phyloP scores from a whole-genome alignment of 1,140 invertebrate genomes.

The Melipona quadrifasciata region DNA sequence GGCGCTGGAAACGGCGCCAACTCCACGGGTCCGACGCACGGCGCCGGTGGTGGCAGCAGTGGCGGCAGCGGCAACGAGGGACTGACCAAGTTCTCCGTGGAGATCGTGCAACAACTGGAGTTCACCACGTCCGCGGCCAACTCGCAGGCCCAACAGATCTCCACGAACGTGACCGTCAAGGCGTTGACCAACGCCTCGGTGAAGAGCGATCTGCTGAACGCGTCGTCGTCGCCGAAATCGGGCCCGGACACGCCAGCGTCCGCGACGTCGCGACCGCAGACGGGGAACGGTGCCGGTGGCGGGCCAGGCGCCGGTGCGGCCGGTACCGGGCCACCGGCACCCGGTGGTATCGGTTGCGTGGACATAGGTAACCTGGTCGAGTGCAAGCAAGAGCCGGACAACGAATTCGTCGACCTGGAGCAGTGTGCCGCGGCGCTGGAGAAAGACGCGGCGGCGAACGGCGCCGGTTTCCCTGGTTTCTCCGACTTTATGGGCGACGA shows the following conservation, averaged over 20 bases:
- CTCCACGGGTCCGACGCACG: constrained; percentile 72
- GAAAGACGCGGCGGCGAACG: constrained; percentile 88
- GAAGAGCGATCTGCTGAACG: constrained; percentile 85
- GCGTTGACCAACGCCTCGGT: constrained; percentile 91
- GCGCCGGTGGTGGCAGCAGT: constrained; percentile 62
- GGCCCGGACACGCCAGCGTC: constrained; percentile 72
- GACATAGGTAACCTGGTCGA: constrained; percentile 86
- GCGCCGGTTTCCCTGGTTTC: constrained; percentile 88
- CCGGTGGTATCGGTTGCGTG: constrained; percentile 70
- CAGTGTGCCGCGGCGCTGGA: constrained; percentile 90
- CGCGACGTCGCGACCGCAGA: constrained; percentile 59
- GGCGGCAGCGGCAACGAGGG: constrained; percentile 81
- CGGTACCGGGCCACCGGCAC: constrained; percentile 58
- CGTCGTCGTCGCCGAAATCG: constrained; percentile 82
- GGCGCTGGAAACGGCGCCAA: constrained; percentile 72
- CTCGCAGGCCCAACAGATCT: constrained; percentile 93
- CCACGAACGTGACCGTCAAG: constrained; percentile 96
- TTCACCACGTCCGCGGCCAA: constrained; percentile 92
- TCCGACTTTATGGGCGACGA: constrained; percentile 91
- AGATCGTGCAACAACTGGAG: constrained; percentile 94
- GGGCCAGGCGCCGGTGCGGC: constrained; percentile 60
- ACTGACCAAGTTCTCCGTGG: constrained; percentile 92
- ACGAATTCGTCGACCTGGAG: constrained; percentile 91
- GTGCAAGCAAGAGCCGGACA: constrained; percentile 93
- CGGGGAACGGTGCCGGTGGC: constrained; percentile 62